Evolutionary conservation across 2,888 invertebrate genomes (phyloP), one percentile per base, ranked within the genome.

Genomic region (Lydus trimaculatus): DNA sequence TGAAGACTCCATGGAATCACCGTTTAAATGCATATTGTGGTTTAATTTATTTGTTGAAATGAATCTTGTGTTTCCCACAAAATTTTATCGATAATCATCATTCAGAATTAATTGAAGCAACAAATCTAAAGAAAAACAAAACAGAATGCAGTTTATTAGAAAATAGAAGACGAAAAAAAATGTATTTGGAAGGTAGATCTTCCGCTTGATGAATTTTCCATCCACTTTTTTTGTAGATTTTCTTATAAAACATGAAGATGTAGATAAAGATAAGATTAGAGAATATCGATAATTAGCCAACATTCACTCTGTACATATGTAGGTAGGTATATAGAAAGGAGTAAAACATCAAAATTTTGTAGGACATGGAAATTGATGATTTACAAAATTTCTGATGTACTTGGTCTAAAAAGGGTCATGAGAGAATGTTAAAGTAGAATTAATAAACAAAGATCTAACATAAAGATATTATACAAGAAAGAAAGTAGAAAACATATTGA

Each of bases 1-100:
- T 72, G 83, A 79, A 72, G 82, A 80, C 73, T 83, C 83, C 80
- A 81, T 80, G 75, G 81, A 82, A 74, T 83, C 81, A 67, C 83
- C 83, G 78, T 82, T 83, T 72, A 84, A 78, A 75, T 82, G 83
- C 84, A 84, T 83, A 58, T 73, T 79, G 61, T n/a, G 31, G n/a
- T n/a, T n/a, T n/a, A n/a, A n/a, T n/a, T 64, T 11, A 33, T 33
- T 68, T 61, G 56, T 71, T 31, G 36, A 52, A 2, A 28, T 28
- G 4, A 60, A 60, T 63, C 58, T 20, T 39, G 63, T 28, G 28
- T 33, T n/a, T 60, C 20, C 60, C 20, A 20, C 52, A 59, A 52
- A 64, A 8, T 31, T 9, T n/a, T 33, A 20, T 61, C 58, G 59
- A 58, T 31, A 25, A 60, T 69, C 31, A 58, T 20, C 31, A 58